phyloP scores from a whole-genome alignment of 1,140 invertebrate species.

The Aleiodes sp. region DNA sequence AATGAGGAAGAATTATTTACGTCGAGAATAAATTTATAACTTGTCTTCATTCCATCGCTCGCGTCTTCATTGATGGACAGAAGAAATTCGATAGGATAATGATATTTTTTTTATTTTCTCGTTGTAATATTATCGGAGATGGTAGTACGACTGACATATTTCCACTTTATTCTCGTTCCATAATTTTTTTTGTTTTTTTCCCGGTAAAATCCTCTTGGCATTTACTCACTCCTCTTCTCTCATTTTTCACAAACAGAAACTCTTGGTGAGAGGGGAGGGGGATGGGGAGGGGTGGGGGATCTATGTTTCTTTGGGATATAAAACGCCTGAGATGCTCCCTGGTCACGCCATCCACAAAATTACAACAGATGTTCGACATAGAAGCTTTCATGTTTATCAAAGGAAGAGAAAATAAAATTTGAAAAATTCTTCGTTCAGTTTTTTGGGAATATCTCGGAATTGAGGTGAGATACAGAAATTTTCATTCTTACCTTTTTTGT shows the following conservation, averaged over 20 bases:
- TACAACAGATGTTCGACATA: not conserved
- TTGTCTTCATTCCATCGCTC: not conserved
- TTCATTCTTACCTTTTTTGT: too few relatives aligned
- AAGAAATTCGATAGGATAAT: conserved; percentile 22
- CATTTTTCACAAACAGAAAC: not conserved
- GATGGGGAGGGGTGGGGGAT: too few relatives aligned
- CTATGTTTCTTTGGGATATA: conserved; percentile 13
- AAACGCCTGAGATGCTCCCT: conserved; percentile 10
- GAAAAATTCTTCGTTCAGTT: not conserved
- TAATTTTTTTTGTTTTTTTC: too few relatives aligned
- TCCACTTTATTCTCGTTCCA: not conserved
- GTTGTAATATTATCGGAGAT: not conserved
- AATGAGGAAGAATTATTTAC: too few relatives aligned
- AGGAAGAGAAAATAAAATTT: not conserved
- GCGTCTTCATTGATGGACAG: not conserved
- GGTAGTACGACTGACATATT: conserved; percentile 9
- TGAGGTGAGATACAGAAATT: too few relatives aligned
- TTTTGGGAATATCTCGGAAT: too few relatives aligned
- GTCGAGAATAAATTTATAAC: not conserved
- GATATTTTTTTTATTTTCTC: conserved; percentile 8
- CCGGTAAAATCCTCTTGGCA: too few relatives aligned
- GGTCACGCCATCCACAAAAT: conserved; percentile 18
- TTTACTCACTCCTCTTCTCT: too few relatives aligned
- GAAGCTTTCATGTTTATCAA: conserved; percentile 10
- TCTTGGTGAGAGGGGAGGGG: too few relatives aligned